A percentile compares a stretch with the other conserved stretches of the same genome.
Evolutionary conservation across 2,888 invertebrate genomes (phyloP).

Genomic region (Eucriotettix oculatus): DNA sequence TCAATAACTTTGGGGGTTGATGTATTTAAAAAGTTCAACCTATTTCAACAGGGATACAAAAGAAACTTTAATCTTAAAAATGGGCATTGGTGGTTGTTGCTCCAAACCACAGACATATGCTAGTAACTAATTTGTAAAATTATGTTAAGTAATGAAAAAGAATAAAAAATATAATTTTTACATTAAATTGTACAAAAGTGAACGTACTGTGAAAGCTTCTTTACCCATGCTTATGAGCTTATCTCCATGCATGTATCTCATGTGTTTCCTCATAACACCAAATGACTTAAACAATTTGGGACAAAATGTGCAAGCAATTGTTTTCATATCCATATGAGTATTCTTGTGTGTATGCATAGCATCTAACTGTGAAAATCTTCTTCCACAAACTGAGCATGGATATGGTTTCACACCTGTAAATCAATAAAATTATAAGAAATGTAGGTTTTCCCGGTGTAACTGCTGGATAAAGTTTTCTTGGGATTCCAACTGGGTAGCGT

Average conservation of each 20-base stretch:
- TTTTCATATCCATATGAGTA: conserved; percentile 9
- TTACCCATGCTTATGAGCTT: conserved; percentile 1
- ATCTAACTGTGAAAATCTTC: conserved; percentile 13
- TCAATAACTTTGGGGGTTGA: too few relatives aligned
- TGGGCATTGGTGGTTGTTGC: too few relatives aligned
- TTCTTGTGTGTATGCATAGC: conserved; percentile 12
- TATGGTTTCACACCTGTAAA: conserved; percentile 17
- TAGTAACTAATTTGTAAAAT: too few relatives aligned
- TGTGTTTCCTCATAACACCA: conserved; percentile 10
- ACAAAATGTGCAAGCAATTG: conserved; percentile 9
- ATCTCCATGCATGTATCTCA: conserved; percentile 8
- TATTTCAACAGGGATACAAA: too few relatives aligned
- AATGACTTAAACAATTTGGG: conserved; percentile 9
- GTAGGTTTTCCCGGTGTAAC: too few relatives aligned
- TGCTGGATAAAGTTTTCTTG: too few relatives aligned
- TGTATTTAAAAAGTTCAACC: too few relatives aligned
- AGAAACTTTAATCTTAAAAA: too few relatives aligned
- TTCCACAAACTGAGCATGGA: conserved; percentile 22
- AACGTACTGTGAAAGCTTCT: conserved; percentile 1
- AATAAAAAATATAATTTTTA: not conserved
- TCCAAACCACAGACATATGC: too few relatives aligned
- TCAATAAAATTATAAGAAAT: too few relatives aligned
- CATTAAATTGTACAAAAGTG: not conserved
- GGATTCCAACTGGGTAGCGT: too few relatives aligned
- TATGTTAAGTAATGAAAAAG: too few relatives aligned